phyloP scores from a whole-genome alignment of 1,140 invertebrate genomes.

The Mizuhopecten yessoensis region DNA sequence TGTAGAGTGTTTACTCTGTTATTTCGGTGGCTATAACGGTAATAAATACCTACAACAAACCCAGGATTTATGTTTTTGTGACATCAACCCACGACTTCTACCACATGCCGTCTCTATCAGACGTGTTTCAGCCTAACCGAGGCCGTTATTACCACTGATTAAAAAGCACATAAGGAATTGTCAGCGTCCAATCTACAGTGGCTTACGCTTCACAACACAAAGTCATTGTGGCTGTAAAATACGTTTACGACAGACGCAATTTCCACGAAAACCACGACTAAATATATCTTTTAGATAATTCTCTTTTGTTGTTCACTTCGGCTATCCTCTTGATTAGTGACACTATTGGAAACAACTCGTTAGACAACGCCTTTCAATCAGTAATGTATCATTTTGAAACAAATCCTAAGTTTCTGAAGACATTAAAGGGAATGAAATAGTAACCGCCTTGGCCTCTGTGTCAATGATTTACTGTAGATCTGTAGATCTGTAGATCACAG shows the following conservation, averaged over 20 bases:
- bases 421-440: too few species aligned
- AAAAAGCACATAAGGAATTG: not conserved
- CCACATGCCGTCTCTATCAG: not conserved
- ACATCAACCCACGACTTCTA: too few species aligned
- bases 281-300: not conserved
- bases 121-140: not conserved
- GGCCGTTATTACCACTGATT: not conserved
- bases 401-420: too few species aligned
- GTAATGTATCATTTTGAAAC: not conserved
- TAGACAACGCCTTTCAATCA: not conserved
- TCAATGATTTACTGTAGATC: too few species aligned
- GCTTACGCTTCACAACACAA: not conserved
- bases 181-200: not conserved
- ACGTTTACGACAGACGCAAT: not conserved
- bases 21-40: too few species aligned
- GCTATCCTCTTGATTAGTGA: not conserved
- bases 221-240: not conserved
- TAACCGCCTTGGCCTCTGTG: too few species aligned
- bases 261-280: not conserved
- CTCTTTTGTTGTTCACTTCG: not conserved
- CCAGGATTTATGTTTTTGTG: too few species aligned
- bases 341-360: not conserved
- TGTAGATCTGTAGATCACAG: too few species aligned
- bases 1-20: too few species aligned
- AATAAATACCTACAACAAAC: too few species aligned